These are phyloP conservation scores for Manduca sexta DNA, from an alignment of 1,140 invertebrate species.

Conservation along the genomic window DNA sequence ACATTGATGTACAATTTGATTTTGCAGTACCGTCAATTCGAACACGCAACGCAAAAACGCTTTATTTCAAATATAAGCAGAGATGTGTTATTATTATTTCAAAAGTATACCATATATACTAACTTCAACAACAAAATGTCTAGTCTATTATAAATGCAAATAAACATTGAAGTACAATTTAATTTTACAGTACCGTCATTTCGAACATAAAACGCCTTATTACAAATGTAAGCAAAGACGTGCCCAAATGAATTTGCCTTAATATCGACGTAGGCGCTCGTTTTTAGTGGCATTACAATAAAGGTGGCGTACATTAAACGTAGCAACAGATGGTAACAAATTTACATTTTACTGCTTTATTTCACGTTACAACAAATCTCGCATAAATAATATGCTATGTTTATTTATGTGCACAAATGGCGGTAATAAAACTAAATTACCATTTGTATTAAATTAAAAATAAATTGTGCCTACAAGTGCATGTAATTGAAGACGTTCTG, in stretches of 20 bases:
- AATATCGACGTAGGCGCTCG: conserved; percentile 29
- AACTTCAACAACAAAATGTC: too few relatives aligned
- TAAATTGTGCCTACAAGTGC: too few relatives aligned
- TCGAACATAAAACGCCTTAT: conserved; percentile 13
- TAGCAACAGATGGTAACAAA: conserved; percentile 13
- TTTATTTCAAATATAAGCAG: too few relatives aligned
- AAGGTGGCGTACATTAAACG: conserved; percentile 14
- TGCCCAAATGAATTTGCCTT: conserved; percentile 21
- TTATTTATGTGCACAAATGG: too few relatives aligned
- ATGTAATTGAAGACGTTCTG: too few relatives aligned
- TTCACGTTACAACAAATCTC: conserved; percentile 5
- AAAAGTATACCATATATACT: too few relatives aligned
- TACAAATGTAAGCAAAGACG: conserved; percentile 17
- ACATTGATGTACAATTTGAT: too few relatives aligned
- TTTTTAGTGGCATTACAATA: conserved; percentile 13
- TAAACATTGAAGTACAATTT: not conserved
- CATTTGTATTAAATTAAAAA: too few relatives aligned
- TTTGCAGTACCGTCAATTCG: too few relatives aligned
- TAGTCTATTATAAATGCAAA: too few relatives aligned
- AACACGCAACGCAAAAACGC: too few relatives aligned
- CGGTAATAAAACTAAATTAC: conserved; percentile 2
- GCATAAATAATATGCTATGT: conserved; percentile 1
- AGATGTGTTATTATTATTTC: too few relatives aligned
- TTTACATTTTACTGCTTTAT: conserved; percentile 13
- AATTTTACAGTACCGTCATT: not conserved